Evolutionary conservation across 2,113 vertebrate species (phyloP), one percentile per base, ranked within the genome.

Genomic region (Anhinga rufa): DNA sequence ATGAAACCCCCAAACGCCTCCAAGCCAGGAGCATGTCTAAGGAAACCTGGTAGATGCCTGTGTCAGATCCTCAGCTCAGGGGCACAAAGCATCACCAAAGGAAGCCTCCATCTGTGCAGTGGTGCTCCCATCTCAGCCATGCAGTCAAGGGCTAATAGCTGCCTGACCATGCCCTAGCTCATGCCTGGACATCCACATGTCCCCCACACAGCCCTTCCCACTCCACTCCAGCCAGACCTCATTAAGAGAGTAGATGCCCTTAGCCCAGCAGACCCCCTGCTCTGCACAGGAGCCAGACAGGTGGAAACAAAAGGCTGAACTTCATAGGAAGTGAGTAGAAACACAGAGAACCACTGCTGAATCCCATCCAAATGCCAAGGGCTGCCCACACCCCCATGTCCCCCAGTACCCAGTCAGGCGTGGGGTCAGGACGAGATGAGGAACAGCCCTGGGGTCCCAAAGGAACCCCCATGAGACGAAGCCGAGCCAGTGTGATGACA

Each of bases 351-450:
- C 4, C 0, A 1, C 52, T 68, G 66, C 61, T 42, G 46, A 40
- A 77, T 68, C 62, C 54, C 65, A 87, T 14, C 8, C 3, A 48
- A 70, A 66, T 0, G 2, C 42, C 54, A 52, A 0, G 0, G 40
- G n/a, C 55, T 80, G 38, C 15, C 57, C 68, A 17, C 3, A 40
- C 16, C 26, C 32, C 19, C 3, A 4, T 18, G 13, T 3, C 49
- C 29, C 4, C 0, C 74, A 74, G 62, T 14, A 62, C 7, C 26
- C 20, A 65, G 57, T 7, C 32, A 55, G 72, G 57, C 17, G 12
- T 2, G 4, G 29, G 17, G 7, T 3, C 4, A 5, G 79, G 20
- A 25, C 42, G 85, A 46, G 36, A 58, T 4, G 9, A 83, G 40
- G 48, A 66, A 76, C 14, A 82, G 79, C 46, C 46, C 15, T 0